Base-by-base conservation (phyloP, 2,888 invertebrate species). In the Drosophila nigricruria region DNA sequence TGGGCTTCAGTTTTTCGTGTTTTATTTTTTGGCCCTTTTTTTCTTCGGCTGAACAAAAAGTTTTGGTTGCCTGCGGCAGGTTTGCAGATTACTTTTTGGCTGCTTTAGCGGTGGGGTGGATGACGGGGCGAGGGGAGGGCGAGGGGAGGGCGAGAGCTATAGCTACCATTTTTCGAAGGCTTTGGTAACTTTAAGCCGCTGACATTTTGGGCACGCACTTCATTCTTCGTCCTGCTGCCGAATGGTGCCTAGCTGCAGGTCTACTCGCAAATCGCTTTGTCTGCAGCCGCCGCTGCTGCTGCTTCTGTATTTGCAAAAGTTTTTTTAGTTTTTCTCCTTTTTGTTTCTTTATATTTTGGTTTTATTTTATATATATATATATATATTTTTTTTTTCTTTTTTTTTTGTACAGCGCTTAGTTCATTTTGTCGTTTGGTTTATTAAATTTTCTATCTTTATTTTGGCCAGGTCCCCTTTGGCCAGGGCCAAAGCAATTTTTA, bases 131-230 rank as follows among this genome's bases (percentile, higher is more conserved):
- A n/a, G 38, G n/a, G n/a, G 0, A 5, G 49, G 30, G 5, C 12
- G 32, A 49, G 38, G n/a, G n/a, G 0, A 5, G 49, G 34, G 9
- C 16, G 36, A 52, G 5, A 23, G 38, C 64, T 64, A 32, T 30
- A 50, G 73, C 59, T 58, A 36, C 62, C 53, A 61, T 63, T 68
- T 67, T 77, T 70, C 43, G 69, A 57, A 68, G 76, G 70, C 74
- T 81, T 79, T 71, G 79, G 73, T 66, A 79, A 89, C 77, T 81
- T 81, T 83, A 85, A 85, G 89, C 84, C 79, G 79, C 84, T 81
- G 87, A 89, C 84, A 84, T 83, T 84, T 89, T 74, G 84, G 87
- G 81, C 81, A 89, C 89, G 84, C 89, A 87, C 81, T 79, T 74
- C 60, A 61, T 47, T 58, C 38, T 43, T 67, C 38, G 45, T 56